A percentile compares a stretch with the other conserved stretches of the same genome.
Evolutionary conservation across 2,888 invertebrate species (phyloP).

Genomic region (Cosmia pyralina): DNA sequence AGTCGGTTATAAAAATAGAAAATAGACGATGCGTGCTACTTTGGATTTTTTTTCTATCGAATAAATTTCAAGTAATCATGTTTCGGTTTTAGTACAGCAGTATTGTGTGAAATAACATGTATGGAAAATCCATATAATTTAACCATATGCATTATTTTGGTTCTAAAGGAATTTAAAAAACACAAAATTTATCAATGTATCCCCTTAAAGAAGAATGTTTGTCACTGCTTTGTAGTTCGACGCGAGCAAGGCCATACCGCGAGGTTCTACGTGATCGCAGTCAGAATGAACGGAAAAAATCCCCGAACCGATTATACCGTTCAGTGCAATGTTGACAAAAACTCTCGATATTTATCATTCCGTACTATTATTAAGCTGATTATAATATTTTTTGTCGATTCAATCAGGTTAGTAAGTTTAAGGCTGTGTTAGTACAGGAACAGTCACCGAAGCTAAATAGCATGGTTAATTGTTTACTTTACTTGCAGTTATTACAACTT

Average conservation of each 20-base stretch:
- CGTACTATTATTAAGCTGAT: conserved; percentile 27
- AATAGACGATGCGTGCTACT: too few relatives aligned
- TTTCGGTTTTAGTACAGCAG: too few relatives aligned
- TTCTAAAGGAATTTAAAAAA: too few relatives aligned
- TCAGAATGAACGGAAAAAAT: conserved; percentile 59
- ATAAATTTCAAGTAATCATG: too few relatives aligned
- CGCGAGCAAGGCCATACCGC: conserved; percentile 51
- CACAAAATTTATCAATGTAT: too few relatives aligned
- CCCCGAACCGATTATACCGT: conserved; percentile 34
- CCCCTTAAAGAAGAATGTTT: conserved; percentile 25
- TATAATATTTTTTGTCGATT: conserved; percentile 36
- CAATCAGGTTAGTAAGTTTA: conserved; percentile 13
- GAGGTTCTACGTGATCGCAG: conserved; percentile 55
- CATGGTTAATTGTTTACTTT: background rate
- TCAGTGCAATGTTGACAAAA: conserved; percentile 55
- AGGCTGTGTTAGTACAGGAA: conserved; percentile 21
- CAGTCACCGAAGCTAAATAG: conserved; percentile 3
- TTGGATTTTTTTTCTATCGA: too few relatives aligned
- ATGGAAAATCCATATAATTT: too few relatives aligned
- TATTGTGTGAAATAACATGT: too few relatives aligned
- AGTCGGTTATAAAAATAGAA: too few relatives aligned
- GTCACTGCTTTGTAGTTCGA: conserved; percentile 16
- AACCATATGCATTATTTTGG: too few relatives aligned
- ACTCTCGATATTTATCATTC: conserved; percentile 42
- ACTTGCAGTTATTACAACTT: too few relatives aligned